Percentiles rank a stretch among this genome's conserved stretches.
These are phyloP conservation scores for Astropecten irregularis DNA, from an alignment of 53 echinoderm and acorn worm genomes.

Conservation along the genomic window DNA sequence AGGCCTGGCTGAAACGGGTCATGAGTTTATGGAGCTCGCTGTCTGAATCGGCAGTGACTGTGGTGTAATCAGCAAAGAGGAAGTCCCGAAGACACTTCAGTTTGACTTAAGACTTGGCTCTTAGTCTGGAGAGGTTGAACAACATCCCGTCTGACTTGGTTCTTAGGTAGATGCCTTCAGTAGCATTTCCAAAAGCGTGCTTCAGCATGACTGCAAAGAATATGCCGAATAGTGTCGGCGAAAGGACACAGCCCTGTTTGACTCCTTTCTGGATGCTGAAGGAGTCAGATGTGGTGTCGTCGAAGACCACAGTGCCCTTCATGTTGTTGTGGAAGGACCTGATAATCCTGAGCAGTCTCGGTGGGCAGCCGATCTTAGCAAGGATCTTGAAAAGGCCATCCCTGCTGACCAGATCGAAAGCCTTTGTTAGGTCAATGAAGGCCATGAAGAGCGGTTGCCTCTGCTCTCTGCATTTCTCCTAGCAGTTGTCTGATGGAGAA, in stretches of 20 bases:
- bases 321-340: background rate
- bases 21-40: conserved; percentile 3
- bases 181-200: background rate
- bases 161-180: conserved; percentile 8
- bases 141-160: conserved; percentile 14
- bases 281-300: background rate
- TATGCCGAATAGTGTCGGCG: conserved; percentile 25
- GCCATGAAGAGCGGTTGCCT: too few relatives aligned
- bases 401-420: conserved; percentile 64
- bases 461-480: too few relatives aligned
- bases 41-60: background rate
- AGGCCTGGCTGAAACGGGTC: background rate
- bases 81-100: background rate
- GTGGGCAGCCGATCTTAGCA: conserved; percentile 54
- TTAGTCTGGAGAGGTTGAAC: conserved; percentile 2
- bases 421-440: too few relatives aligned
- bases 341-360: background rate
- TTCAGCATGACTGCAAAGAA: background rate
- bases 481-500: background rate
- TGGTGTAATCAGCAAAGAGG: background rate
- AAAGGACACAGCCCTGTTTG: conserved; percentile 57
- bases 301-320: background rate
- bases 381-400: too few relatives aligned
- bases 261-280: conserved; percentile 54
- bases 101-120: conserved; percentile 6